A percentile compares a stretch with the other conserved stretches of the same genome.
These are phyloP conservation scores for Epizoanthus stellaris DNA, from an alignment of 92 coral and sea anemone species.

Conservation along the genomic window DNA sequence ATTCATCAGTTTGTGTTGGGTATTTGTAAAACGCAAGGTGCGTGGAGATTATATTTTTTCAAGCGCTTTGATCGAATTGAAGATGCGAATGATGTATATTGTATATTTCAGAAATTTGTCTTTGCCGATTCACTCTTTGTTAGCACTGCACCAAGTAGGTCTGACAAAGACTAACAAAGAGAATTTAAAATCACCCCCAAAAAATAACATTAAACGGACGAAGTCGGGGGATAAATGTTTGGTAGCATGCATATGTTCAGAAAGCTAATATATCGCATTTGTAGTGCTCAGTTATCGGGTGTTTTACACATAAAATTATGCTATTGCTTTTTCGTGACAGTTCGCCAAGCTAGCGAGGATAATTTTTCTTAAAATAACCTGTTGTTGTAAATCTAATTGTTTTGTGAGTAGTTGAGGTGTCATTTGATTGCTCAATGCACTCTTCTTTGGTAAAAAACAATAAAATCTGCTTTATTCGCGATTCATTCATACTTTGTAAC, in stretches of 20 bases:
- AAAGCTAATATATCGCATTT: background rate
- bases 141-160: too few relatives aligned
- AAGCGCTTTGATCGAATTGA: too few relatives aligned
- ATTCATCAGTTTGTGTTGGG: background rate
- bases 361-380: conserved; percentile 15
- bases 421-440: background rate
- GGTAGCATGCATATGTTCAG: too few relatives aligned
- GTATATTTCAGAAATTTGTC: background rate
- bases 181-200: background rate
- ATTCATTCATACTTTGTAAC: background rate
- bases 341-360: background rate
- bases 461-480: background rate
- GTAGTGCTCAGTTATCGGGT: background rate
- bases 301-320: background rate
- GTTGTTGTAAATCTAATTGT: conserved; percentile 7
- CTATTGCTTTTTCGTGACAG: background rate
- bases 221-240: background rate
- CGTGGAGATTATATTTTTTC: too few relatives aligned
- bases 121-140: background rate
- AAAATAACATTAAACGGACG: background rate
- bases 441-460: background rate
- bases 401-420: conserved; percentile 13
- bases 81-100: too few relatives aligned
- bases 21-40: background rate
- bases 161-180: background rate